Base-by-base conservation (phyloP, 2,113 vertebrate species). In the Nerophis lumbriciformis region DNA sequence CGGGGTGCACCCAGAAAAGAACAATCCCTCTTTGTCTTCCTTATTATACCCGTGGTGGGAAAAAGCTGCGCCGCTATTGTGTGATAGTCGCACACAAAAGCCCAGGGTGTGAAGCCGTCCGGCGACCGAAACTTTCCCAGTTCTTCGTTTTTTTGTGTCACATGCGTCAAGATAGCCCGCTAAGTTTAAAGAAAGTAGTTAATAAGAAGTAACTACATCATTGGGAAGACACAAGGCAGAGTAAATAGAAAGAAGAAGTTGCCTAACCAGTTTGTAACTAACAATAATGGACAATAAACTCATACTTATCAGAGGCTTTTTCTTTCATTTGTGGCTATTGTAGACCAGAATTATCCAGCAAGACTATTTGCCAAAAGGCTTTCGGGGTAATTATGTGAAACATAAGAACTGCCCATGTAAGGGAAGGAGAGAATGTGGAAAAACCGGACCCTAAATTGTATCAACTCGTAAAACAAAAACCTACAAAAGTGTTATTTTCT, bases 1-100 rank as follows among this genome's bases (percentile, higher is more conserved):
- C 74, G 74, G 49, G 60, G 12, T 44, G 49, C 54, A 53, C 60
- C 54, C 45, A 63, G 53, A 61, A 60, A 60, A 68, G 69, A 51
- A 78, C 75, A 72, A 82, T 84, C 79, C 61, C 65, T 81, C 80
- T 80, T 76, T 79, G 76, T 82, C 52, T 69, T 71, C 85, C 91
- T 93, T 93, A 91, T 90, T 86, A 92, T 89, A 89, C 87, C 87
- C 88, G 39, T 75, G 90, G 90, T 94, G 92, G 93, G 92, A 92
- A 94, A 87, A 80, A 81, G 21, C 19, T 63, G 19, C 3, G 0
- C 59, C 6, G 57, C 72, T 79, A 89, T 92, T 93, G 87, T 90
- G 57, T 83, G 77, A 71, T 78, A 77, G 81, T 77, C 69, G 82
- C 83, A 88, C 87, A 89, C 78, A 87, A 85, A 90, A 79, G 79